Conservation (phyloP, 2,797 vertebrate species). For the Aratinga solstitialis region DNA sequence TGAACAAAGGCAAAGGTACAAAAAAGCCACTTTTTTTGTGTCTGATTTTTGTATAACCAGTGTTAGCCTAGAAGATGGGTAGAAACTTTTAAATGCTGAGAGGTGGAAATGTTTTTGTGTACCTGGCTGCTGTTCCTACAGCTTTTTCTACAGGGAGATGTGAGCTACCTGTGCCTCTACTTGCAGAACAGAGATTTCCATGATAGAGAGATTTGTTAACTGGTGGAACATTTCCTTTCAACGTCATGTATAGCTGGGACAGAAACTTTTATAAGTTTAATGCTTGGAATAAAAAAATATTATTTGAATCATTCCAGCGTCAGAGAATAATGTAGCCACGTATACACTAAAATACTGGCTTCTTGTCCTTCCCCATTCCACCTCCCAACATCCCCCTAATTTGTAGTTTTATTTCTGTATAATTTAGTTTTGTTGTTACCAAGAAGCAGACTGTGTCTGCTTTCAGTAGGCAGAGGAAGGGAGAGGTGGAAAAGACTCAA, state of each 20-base stretch:
- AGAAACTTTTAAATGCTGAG: neutral
- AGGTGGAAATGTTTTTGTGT: fast-evolving
- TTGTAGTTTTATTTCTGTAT: neutral
- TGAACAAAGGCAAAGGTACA: neutral
- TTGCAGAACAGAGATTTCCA: neutral
- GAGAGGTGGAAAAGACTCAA: neutral
- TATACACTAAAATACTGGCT: neutral
- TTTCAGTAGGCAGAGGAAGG: neutral
- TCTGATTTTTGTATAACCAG: neutral
- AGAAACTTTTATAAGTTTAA: neutral
- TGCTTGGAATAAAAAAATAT: neutral
- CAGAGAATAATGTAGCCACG: neutral
- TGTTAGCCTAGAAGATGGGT: neutral
- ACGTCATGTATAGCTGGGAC: neutral
- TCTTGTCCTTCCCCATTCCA: neutral
- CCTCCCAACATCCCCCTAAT: neutral
- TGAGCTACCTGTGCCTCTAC: neutral
- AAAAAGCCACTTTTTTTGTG: neutral
- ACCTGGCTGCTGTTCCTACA: neutral
- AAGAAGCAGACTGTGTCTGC: neutral
- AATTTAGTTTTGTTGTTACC: neutral
- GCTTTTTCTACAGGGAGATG: neutral
- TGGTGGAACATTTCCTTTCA: neutral
- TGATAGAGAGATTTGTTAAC: neutral
- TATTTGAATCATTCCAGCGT: neutral